Evolutionary conservation across 2,113 vertebrate genomes (phyloP).

Genomic region (Crotalus tigris): DNA sequence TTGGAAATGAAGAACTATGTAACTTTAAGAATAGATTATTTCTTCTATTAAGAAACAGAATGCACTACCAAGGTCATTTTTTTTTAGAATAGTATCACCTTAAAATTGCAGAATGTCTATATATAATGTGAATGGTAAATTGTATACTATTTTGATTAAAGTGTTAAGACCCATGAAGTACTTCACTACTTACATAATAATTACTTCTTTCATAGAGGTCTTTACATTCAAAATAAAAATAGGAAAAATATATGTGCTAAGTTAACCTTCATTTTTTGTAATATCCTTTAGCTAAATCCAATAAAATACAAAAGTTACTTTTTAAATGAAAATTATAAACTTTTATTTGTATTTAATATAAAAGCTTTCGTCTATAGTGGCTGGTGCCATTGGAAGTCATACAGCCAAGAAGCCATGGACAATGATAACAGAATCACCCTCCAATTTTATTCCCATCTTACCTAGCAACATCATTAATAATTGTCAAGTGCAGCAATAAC

Average conservation of each 20-base stretch:
- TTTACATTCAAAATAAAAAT: slow-evolving; percentile 23
- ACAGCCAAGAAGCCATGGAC: neutral
- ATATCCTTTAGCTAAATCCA: neutral
- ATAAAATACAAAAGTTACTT: neutral
- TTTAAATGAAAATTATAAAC: neutral
- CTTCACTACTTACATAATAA: slow-evolving; percentile 2
- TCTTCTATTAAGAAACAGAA: neutral
- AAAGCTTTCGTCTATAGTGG: neutral
- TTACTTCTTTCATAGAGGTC: slow-evolving; percentile 8
- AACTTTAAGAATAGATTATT: slow-evolving; percentile 12
- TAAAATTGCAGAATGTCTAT: neutral
- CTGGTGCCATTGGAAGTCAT: neutral
- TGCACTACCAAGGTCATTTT: neutral
- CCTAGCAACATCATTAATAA: neutral
- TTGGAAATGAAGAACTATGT: slow-evolving; percentile 16
- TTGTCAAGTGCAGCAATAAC: neutral
- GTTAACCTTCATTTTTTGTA: neutral
- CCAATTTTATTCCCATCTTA: neutral
- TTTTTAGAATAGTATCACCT: slow-evolving; percentile 1
- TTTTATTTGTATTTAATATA: neutral
- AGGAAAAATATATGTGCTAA: neutral
- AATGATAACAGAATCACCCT: neutral
- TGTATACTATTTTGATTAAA: slow-evolving; percentile 38
- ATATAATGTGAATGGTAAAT: neutral
- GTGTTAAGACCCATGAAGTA: neutral